Conservation (phyloP, 2,888 invertebrate genomes). For the Zhuqinia jingwanae region DNA sequence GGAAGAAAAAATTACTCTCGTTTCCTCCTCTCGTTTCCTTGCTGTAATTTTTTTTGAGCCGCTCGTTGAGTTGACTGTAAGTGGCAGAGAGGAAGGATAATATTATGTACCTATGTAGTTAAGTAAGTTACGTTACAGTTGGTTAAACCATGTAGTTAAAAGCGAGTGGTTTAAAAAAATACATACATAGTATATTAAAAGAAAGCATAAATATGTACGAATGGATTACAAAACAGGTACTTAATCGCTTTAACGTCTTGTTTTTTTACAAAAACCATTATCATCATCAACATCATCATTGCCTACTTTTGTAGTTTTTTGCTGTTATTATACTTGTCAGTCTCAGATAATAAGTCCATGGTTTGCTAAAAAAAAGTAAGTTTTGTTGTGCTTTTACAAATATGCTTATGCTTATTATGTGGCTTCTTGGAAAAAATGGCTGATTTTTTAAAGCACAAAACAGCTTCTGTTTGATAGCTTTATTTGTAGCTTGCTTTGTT, state of each 20-base stretch:
- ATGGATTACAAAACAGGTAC: too few species aligned
- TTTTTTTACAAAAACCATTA: background rate
- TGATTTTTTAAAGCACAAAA: too few species aligned
- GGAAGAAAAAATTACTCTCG: background rate
- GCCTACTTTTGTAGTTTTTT: too few species aligned
- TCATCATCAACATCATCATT: background rate
- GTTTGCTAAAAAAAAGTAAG: background rate
- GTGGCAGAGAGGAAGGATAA: background rate
- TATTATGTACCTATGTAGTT: too few species aligned
- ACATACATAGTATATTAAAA: too few species aligned
- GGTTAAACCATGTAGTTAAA: background rate
- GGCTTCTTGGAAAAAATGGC: too few species aligned
- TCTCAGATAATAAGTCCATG: background rate
- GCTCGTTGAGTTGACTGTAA: background rate
- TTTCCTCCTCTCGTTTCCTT: background rate
- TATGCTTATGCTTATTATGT: too few species aligned
- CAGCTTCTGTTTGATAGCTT: too few species aligned
- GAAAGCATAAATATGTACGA: too few species aligned
- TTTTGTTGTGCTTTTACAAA: background rate
- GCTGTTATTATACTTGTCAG: slow-evolving; percentile 4
- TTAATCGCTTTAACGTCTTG: slow-evolving; percentile 11
- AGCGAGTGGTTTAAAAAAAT: slow-evolving; percentile 25
- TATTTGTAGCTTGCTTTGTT: too few species aligned
- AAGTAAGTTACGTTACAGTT: background rate
- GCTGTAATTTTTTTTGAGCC: background rate